Conservation (phyloP, 2,797 vertebrate genomes). For the Parambassis ranga region DNA sequence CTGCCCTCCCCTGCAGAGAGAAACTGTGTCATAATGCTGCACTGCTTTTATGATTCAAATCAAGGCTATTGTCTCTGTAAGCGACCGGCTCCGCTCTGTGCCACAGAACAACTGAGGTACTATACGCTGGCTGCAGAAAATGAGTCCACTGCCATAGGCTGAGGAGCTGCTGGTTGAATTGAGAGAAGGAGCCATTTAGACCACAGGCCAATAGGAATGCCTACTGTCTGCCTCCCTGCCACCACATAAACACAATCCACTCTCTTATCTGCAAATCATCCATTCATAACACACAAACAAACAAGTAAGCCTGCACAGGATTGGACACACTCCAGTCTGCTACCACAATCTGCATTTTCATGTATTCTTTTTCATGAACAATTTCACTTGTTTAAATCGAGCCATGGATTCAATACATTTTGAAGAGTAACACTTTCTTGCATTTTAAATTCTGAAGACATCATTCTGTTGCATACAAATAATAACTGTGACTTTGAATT, state of each 20-base stretch:
- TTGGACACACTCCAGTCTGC: constrained; percentile 19
- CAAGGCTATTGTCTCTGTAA: constrained; percentile 81
- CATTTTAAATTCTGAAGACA: no score
- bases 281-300: constrained; percentile 62
- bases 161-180: constrained; percentile 49
- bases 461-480: no score
- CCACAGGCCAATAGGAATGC: constrained; percentile 37
- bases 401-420: no score
- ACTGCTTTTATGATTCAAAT: constrained; percentile 86
- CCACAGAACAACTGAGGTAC: constrained; percentile 78
- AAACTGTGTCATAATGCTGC: constrained; percentile 87
- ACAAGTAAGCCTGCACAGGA: constrained; percentile 25
- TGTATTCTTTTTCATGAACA: no score
- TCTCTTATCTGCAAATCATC: constrained; percentile 53
- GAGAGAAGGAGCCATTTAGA: constrained; percentile 25
- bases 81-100: constrained; percentile 76
- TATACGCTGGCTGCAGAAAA: constrained; percentile 72
- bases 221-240: constrained; percentile 49
- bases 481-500: no score
- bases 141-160: constrained; percentile 61
- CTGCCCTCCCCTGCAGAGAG: constrained; percentile 79
- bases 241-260: constrained; percentile 61
- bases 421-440: no score
- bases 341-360: no score
- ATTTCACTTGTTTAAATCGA: no score